These are phyloP conservation scores for Eulemur rubriventer DNA, from an alignment of 2,797 vertebrate species.

Conservation along the genomic window DNA sequence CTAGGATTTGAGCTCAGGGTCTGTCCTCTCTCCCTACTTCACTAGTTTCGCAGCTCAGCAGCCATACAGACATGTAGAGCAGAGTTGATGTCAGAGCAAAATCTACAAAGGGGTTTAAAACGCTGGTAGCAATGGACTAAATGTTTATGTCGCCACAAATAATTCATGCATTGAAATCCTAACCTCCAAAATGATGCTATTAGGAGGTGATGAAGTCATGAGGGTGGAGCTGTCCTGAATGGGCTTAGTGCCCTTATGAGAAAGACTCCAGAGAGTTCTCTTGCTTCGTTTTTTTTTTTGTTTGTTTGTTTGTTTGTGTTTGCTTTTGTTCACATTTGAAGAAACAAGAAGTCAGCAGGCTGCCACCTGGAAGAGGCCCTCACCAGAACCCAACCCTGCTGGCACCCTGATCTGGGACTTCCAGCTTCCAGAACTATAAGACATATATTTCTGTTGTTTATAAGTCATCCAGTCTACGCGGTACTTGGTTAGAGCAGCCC, in stretches of 20 bases:
- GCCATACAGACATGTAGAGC: neutral
- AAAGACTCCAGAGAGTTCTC: neutral
- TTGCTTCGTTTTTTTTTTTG: neutral
- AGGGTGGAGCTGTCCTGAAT: neutral
- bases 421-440: neutral
- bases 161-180: neutral
- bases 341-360: neutral
- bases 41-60: neutral
- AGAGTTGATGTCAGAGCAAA: neutral
- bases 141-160: fast-evolving
- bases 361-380: neutral
- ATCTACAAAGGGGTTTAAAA: neutral
- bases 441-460: neutral
- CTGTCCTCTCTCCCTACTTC: neutral
- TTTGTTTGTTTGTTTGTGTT: no score
- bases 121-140: neutral
- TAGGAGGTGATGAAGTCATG: neutral
- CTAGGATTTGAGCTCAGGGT: neutral
- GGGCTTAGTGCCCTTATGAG: neutral
- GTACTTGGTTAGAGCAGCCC: neutral
- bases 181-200: neutral
- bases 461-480: neutral
- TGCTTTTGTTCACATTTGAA: neutral
- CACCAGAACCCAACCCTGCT: neutral
- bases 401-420: no score